These are phyloP conservation scores for Luperina nickerlii DNA, from an alignment of 2,888 invertebrate genomes.

Conservation along the genomic window DNA sequence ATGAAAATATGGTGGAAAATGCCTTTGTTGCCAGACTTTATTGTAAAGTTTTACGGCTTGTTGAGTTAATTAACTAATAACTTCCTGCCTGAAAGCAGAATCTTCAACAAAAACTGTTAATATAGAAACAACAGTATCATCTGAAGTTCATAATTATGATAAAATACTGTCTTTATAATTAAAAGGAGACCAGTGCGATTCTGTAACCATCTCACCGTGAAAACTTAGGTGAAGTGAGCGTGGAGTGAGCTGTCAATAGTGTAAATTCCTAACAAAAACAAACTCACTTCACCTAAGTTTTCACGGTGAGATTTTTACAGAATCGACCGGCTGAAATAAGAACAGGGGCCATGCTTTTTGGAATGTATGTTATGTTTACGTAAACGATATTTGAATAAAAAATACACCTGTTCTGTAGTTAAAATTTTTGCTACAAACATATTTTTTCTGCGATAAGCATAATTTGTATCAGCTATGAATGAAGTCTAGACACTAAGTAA, in stretches of 20 bases:
- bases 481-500: background rate
- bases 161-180: background rate
- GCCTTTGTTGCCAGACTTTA: background rate
- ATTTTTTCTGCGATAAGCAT: background rate
- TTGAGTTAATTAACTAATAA: background rate
- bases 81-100: constrained; percentile 2
- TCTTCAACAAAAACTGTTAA: constrained; percentile 11
- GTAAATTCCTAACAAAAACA: no score
- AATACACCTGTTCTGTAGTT: background rate
- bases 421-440: background rate
- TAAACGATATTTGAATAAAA: background rate
- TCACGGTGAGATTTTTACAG: no score
- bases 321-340: no score
- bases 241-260: no score
- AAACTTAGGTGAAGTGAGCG: no score
- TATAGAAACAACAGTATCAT: background rate
- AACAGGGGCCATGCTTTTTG: background rate
- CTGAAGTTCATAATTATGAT: constrained; percentile 1
- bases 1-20: background rate
- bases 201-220: no score
- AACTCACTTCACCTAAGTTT: no score
- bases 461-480: background rate
- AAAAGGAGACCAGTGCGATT: background rate
- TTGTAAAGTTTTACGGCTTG: background rate
- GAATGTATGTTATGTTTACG: background rate